phyloP scores from a whole-genome alignment of 2,113 vertebrate species.

The Callionymus lyra region DNA sequence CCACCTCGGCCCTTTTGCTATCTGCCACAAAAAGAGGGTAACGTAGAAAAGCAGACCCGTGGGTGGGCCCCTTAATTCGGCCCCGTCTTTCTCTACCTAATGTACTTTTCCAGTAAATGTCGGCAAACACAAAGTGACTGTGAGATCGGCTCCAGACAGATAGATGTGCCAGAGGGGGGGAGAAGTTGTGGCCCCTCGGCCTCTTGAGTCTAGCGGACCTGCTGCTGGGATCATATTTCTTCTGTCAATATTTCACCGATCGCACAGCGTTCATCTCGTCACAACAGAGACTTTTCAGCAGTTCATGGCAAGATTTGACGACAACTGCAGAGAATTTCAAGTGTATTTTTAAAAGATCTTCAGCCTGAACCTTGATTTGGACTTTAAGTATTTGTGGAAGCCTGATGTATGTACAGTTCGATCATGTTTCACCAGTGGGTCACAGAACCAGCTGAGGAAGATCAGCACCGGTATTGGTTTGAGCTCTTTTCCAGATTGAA shows the following conservation, averaged over 20 bases:
- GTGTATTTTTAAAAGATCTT: too few species aligned
- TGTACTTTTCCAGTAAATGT: slow-evolving; percentile 55
- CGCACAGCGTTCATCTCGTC: slow-evolving; percentile 2
- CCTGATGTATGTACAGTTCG: too few species aligned
- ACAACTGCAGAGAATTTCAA: too few species aligned
- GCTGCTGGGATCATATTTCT: slow-evolving; percentile 41
- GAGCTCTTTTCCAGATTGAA: too few species aligned
- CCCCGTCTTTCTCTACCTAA: slow-evolving; percentile 35
- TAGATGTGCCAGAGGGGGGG: slow-evolving; percentile 41
- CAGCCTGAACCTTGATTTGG: too few species aligned
- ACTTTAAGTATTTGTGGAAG: too few species aligned
- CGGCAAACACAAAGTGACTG: slow-evolving; percentile 39
- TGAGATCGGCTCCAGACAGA: slow-evolving; percentile 57
- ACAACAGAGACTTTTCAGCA: slow-evolving; percentile 1
- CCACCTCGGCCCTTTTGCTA: slow-evolving; percentile 38
- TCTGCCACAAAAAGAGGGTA: slow-evolving; percentile 31
- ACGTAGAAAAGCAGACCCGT: slow-evolving; percentile 48
- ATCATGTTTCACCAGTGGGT: too few species aligned
- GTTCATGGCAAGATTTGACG: too few species aligned
- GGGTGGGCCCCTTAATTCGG: slow-evolving; percentile 44
- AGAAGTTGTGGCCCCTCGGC: slow-evolving; percentile 8
- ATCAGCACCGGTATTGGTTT: too few species aligned
- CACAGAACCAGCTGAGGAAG: too few species aligned
- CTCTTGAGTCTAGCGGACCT: slow-evolving; percentile 19
- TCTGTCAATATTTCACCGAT: slow-evolving; percentile 12